phyloP scores from a whole-genome alignment of 2,113 vertebrate genomes.

The Peromyscus californicus region DNA sequence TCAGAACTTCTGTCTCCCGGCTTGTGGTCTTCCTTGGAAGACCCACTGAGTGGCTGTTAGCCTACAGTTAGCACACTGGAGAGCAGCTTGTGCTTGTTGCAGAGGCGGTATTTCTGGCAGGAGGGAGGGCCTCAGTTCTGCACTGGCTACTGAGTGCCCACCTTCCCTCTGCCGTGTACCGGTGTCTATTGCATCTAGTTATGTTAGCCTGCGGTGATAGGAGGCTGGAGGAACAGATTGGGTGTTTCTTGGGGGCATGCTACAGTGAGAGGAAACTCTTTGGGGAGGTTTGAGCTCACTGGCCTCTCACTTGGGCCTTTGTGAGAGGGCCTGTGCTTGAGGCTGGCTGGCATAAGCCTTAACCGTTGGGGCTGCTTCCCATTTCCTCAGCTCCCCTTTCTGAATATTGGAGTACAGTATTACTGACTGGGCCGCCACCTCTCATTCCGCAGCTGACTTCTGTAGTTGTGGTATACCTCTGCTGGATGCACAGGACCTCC shows the following conservation, averaged over 20 bases:
- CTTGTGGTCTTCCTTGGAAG: conserved; percentile 46
- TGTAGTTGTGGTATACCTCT: neutral
- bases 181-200: neutral
- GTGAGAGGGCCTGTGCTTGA: neutral
- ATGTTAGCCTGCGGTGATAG: neutral
- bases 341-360: neutral
- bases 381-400: neutral
- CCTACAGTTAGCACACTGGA: conserved; percentile 24
- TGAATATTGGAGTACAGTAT: conserved; percentile 4
- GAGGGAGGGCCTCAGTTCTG: neutral
- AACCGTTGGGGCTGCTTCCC: neutral
- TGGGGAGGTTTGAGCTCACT: neutral
- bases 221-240: neutral
- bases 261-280: neutral
- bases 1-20: conserved; percentile 15
- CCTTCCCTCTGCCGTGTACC: neutral
- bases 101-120: conserved; percentile 70
- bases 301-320: neutral
- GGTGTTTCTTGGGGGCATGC: neutral
- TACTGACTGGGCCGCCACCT: neutral
- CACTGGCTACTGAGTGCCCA: conserved; percentile 28
- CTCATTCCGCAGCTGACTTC: neutral
- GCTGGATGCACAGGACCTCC: neutral
- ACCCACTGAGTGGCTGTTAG: conserved; percentile 30
- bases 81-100: conserved; percentile 74